Evolutionary conservation across 1,140 invertebrate genomes (phyloP), one percentile per base, ranked within the genome.

Genomic region (Brachionus koreanus): DNA sequence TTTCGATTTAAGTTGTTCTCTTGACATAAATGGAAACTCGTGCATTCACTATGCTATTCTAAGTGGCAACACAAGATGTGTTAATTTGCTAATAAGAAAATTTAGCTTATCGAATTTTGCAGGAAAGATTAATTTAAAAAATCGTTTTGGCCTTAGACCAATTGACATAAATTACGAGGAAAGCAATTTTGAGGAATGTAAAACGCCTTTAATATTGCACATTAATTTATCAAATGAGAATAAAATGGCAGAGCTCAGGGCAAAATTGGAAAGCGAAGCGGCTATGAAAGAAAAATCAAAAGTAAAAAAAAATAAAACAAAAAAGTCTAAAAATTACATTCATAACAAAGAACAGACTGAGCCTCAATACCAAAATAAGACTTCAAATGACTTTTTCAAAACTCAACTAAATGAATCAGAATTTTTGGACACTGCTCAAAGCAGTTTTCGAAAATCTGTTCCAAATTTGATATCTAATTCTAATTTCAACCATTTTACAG

Each of bases 11-110:
- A 84, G 84, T 29, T 82, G 85, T 63, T 69, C 61, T 23, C 12
- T 82, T 6, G 76, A 82, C 67, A 35, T 42, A 1, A 69, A 84
- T 25, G 87, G 87, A 5, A 87, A 87, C 82, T 86, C 86, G 0
- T 84, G 86, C 2, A 84, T 88, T 12, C 86, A 87, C 76, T 87
- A 87, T 79, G 85, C 86, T 16, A 85, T 85, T 5, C 77, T 83
- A 43, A 81, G 84, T 12, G 86, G 85, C 13, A 86, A 86, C 79
- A 43, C 74, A 16, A 67, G 83, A 5, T 74, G 86, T 10, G 83
- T 86, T 7, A 42, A 83, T 23, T 76, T 85, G 5, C 57, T 88
- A 1, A 75, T 84, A 4, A 83, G 43, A 9, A 84, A 84, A 79
- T 87, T 85, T 77, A 82, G 83, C 43, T 25, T 16, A 19, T 74